phyloP scores from a whole-genome alignment of 2,888 invertebrate species.

The Xanthia icteritia region DNA sequence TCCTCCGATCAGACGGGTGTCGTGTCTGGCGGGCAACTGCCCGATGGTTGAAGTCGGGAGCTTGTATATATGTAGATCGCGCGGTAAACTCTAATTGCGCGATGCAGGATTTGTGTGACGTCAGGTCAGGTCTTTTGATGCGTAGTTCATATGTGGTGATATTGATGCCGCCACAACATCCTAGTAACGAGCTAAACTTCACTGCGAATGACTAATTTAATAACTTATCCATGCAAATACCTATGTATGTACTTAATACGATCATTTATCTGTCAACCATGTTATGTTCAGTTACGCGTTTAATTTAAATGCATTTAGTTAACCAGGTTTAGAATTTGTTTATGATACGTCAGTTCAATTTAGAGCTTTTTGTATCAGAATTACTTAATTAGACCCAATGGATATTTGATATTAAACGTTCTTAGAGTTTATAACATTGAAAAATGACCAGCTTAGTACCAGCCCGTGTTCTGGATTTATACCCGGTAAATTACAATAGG shows the following conservation, averaged over 20 bases:
- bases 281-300: background rate
- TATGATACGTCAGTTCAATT: background rate
- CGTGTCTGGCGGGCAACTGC: no score
- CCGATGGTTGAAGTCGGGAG: no score
- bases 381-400: background rate
- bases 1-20: no score
- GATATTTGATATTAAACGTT: background rate
- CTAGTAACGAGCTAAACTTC: background rate
- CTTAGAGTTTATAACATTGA: background rate
- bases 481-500: no score
- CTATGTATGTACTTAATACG: background rate
- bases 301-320: constrained; percentile 10
- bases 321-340: background rate
- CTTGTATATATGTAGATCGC: no score
- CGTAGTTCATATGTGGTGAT: no score
- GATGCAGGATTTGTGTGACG: no score
- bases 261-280: constrained; percentile 7
- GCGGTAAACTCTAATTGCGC: no score
- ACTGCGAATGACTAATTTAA: background rate
- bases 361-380: background rate
- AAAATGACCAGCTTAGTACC: background rate
- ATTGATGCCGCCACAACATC: no score
- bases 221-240: background rate
- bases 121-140: no score
- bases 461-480: background rate